These are phyloP conservation scores for Phytoseiulus persimilis DNA, from an alignment of 2,888 invertebrate genomes.

Conservation along the genomic window DNA sequence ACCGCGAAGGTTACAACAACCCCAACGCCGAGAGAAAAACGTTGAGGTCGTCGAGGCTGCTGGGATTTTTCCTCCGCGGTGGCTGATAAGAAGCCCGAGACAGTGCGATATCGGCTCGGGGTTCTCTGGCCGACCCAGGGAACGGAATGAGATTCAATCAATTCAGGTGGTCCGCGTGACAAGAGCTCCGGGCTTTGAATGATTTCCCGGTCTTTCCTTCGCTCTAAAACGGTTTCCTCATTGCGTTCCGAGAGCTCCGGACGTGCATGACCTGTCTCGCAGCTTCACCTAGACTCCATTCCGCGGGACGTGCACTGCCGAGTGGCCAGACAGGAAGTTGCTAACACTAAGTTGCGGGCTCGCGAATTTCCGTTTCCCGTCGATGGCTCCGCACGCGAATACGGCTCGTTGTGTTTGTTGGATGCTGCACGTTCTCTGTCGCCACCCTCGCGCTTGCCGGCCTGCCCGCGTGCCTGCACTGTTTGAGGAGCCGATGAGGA, in stretches of 20 bases:
- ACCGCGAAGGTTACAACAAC: too few relatives aligned
- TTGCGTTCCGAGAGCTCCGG: too few relatives aligned
- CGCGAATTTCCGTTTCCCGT: not conserved
- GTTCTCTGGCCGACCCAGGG: too few relatives aligned
- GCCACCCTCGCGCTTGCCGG: too few relatives aligned
- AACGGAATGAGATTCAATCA: too few relatives aligned
- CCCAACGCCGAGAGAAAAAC: too few relatives aligned
- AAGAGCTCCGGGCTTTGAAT: not conserved
- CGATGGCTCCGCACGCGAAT: not conserved
- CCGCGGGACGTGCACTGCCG: not conserved
- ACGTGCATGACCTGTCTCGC: not conserved
- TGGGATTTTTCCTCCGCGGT: too few relatives aligned
- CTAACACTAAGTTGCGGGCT: not conserved
- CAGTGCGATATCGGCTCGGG: too few relatives aligned
- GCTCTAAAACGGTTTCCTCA: too few relatives aligned
- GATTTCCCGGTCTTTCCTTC: not conserved
- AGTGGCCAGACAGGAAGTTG: not conserved
- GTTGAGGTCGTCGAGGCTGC: too few relatives aligned
- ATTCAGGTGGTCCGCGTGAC: too few relatives aligned
- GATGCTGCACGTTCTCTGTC: not conserved
- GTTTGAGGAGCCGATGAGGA: slow-evolving; percentile 5
- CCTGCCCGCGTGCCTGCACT: not conserved
- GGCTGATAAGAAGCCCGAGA: too few relatives aligned
- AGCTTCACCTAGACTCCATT: not conserved
- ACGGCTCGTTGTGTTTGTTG: not conserved